Evolutionary conservation across 2,797 vertebrate species (phyloP), one percentile per base, ranked within the genome.

Genomic region (Nyctibius grandis): DNA sequence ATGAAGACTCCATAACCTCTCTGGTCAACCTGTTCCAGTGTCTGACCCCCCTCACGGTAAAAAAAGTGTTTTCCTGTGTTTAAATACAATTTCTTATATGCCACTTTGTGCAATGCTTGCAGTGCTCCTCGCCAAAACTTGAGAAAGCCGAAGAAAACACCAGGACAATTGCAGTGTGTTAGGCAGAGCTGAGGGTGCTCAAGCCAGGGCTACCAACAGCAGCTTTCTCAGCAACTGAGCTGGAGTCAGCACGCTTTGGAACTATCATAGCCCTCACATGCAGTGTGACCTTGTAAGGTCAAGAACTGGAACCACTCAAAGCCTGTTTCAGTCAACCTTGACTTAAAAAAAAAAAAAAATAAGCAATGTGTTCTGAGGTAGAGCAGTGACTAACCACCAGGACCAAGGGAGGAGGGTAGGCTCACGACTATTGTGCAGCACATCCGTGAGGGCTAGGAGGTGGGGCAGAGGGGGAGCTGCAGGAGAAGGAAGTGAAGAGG

Each of bases 351-450:
- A 68, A 56, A 5, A 15, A 40, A 34, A 36, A 28, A 40, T 31
- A 50, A 87, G 56, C 38, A 42, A 50, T 23, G 42, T 65, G 54
- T 86, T 38, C 50, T 65, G 84, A 93, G 64, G 75, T 56, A 94
- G 53, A 68, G 56, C 42, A 60, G 64, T 95, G 94, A 96, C 88
- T 93, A 93, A 96, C 47, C 28, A 67, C 28, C 44, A 60, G 73
- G 42, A 93, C 44, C 29, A 75, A 60, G 42, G 72, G 33, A 96
- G 51, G 33, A 65, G 36, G 33, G 34, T 9, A 89, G 67, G 51
- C 74, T 93, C 22, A 10, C 1, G 4, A 50, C 70, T 91, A 89
- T 83, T 93, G 84, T 92, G 74, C 40, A 70, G 56, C 48, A 79
- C 67, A 91, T 92, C 86, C 60, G 12, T 74, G 42, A 78, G 53